Evolutionary conservation across 2,113 vertebrate species (phyloP).

Genomic region (Pica pica): DNA sequence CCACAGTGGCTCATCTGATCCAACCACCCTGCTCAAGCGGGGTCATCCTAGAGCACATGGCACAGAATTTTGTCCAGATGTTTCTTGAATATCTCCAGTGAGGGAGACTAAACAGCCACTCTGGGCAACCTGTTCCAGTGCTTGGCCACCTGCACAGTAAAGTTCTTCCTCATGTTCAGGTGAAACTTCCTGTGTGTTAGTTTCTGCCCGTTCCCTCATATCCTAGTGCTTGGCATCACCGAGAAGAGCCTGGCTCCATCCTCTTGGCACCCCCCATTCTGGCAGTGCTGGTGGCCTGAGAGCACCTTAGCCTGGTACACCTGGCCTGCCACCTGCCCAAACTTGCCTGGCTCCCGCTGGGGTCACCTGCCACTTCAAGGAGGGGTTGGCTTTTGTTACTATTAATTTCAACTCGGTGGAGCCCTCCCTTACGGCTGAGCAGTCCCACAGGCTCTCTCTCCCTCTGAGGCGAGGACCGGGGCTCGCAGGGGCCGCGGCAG

Average conservation of each 20-base stretch:
- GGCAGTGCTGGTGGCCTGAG: not conserved
- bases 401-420: fast-evolving
- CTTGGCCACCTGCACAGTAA: fast-evolving
- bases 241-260: not conserved
- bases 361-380: not conserved
- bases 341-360: fast-evolving
- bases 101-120: not conserved
- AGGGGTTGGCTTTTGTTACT: fast-evolving
- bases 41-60: not conserved
- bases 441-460: fast-evolving
- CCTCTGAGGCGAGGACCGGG: fast-evolving
- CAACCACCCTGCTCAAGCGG: not conserved
- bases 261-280: too few relatives aligned
- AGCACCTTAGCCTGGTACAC: not conserved
- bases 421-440: fast-evolving
- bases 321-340: not conserved
- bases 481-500: not conserved
- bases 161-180: not conserved
- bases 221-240: not conserved
- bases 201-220: not conserved
- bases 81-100: not conserved
- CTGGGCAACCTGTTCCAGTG: not conserved
- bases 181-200: not conserved
- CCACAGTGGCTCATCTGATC: not conserved
- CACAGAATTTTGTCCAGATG: too few relatives aligned